Base-by-base conservation (phyloP, 2,797 vertebrate species). In the Malurus leucopterus region DNA sequence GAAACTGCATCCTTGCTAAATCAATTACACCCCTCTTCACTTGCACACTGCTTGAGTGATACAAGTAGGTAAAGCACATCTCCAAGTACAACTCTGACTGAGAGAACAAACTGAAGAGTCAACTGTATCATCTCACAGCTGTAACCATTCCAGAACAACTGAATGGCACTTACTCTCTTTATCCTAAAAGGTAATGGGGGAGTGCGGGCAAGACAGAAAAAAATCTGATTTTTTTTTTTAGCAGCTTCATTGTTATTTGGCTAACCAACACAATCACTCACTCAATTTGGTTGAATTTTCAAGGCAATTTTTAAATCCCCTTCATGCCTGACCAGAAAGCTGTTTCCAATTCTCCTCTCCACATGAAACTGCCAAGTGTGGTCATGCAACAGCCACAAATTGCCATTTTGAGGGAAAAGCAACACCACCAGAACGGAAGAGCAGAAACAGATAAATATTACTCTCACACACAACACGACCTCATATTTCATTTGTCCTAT, bases 101-200 rank as follows among this genome's bases (percentile, higher is more conserved):
- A 4, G 22, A 6, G 3, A 80, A 61, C 26, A 44, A 73, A 50
- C 24, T 21, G 16, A 62, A 71, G 7, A 63, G 26, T 6, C 43
- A 79, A 6, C 13, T 41, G 2, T 34, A 9, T 67, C 82, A 70
- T 63, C 14, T 27, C 23, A 69, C n/a, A 84, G 3, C 12, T 55
- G 29, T 30, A 81, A 55, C n/a, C 15, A 7, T 30, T 59, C 34
- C 74, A 81, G 36, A 84, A 2, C 20, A 54, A 47, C 23, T 75
- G 32, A 72, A 65, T 1, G 3, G 21, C 44, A 68, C 8, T 47
- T 54, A 61, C 4, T 38, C 9, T 76, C 34, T 65, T 75, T 34
- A 59, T 24, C 15, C 27, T 69, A 53, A 73, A 73, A 69, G 6
- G 30, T 32, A 54, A 2, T 1, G 2, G 0, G 0, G 8, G 2